Conservation (phyloP, 1,140 invertebrate species). For the Ceratitis capitata region DNA sequence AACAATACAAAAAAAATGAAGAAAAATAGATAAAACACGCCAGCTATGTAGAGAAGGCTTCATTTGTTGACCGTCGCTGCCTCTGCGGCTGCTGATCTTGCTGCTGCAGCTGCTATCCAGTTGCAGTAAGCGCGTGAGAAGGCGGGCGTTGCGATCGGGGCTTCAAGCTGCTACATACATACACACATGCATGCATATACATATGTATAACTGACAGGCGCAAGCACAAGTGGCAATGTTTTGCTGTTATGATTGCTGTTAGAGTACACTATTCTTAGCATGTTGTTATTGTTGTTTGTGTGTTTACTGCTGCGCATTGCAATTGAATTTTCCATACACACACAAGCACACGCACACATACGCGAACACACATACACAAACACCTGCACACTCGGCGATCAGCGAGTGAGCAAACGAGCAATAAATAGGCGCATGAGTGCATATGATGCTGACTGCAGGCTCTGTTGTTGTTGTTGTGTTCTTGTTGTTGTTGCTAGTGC, state of each 20-base stretch:
- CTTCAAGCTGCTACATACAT: too few species aligned
- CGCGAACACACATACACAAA: too few species aligned
- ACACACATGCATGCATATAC: too few species aligned
- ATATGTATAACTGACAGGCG: constrained; percentile 50
- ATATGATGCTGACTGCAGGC: background rate
- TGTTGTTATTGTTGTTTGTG: constrained; percentile 46
- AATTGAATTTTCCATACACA: constrained; percentile 9
- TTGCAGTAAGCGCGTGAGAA: background rate
- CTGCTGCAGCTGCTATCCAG: background rate
- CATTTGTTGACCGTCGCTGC: background rate
- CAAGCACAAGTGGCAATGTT: constrained; percentile 50
- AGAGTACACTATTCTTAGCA: constrained; percentile 13
- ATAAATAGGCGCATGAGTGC: background rate
- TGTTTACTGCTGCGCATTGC: constrained; percentile 47
- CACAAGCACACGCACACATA: background rate
- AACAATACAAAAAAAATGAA: background rate
- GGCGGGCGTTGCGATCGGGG: constrained; percentile 27
- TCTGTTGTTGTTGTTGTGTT: background rate
- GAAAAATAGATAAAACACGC: constrained; percentile 20
- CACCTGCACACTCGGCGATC: too few species aligned
- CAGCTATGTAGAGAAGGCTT: constrained; percentile 27
- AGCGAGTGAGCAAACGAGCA: background rate
- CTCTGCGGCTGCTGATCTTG: background rate
- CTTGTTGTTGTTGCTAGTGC: background rate
- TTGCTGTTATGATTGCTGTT: constrained; percentile 49